phyloP scores from a whole-genome alignment of 2,113 vertebrate species.

The Oceanites oceanicus region DNA sequence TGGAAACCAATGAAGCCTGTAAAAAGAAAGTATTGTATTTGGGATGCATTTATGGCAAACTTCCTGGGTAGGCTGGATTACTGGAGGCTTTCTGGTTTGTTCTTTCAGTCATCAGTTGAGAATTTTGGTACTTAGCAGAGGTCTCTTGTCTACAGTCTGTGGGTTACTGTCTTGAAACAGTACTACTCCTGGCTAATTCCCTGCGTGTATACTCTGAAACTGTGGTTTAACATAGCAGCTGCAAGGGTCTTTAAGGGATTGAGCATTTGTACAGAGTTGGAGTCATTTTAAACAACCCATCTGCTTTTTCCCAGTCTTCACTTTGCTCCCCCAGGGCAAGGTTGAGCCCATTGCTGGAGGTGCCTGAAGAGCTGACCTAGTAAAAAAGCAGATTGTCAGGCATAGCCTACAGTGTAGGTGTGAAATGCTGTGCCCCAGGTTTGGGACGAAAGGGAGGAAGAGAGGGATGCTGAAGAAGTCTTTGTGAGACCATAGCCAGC shows the following conservation, averaged over 20 bases:
- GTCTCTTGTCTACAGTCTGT: neutral
- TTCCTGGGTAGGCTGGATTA: neutral
- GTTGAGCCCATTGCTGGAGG: neutral
- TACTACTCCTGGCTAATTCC: neutral
- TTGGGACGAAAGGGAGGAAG: neutral
- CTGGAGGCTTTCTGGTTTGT: neutral
- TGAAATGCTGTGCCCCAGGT: neutral
- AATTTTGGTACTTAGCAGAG: neutral
- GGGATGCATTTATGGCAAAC: neutral
- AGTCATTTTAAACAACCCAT: neutral
- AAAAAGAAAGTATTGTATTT: neutral
- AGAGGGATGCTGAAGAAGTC: neutral
- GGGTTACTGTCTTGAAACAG: neutral
- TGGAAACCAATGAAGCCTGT: neutral
- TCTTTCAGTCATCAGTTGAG: neutral
- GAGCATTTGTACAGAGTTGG: neutral
- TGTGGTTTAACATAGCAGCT: neutral
- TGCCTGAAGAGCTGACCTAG: neutral
- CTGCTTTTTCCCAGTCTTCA: neutral
- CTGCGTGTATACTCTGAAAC: neutral
- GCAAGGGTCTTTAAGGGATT: neutral
- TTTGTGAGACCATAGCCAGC: neutral
- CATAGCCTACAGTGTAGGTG: neutral
- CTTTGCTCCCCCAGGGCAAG: neutral
- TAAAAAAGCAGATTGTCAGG: neutral